Base-by-base conservation (phyloP, 2,113 vertebrate genomes). In the Amphiprion ocellaris region DNA sequence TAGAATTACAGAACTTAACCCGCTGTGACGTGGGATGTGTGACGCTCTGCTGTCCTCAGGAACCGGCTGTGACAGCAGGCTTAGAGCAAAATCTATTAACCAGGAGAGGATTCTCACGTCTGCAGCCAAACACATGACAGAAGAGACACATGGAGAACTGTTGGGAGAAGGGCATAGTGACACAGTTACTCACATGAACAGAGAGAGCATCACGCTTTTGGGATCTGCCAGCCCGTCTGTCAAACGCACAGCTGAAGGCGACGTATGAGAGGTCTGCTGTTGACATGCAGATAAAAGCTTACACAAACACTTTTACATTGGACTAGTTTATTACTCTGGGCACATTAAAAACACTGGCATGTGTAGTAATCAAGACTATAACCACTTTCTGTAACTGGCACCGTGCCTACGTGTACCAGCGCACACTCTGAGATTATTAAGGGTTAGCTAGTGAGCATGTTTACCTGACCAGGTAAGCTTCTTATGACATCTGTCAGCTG, bases 41-140 rank as follows among this genome's bases (percentile, higher is more conserved):
- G 69, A 83, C 69, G 53, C 21, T 21, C 39, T 65, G 52, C 56
- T n/a, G 16, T 59, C 49, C 49, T 68, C 11, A 30, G 28, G 15
- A 55, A 73, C 50, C n/a, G 50, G 52, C 70, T 65, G 74, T 60
- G 82, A 85, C 60, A 70, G 71, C 70, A 66, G 69, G 83, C 80
- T 91, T 87, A 89, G 47, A 68, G 65, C 60, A 81, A 81, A 84
- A 83, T 68, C 67, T 61, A 77, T 89, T 75, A 85, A 74, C 74
- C 46, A 44, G 55, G 69, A 90, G 77, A 79, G 21, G 77, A 79
- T 79, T 62, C 53, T 77, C 1, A 10, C 62, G 58, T 50, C 28
- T 62, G 44, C 53, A 69, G 77, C 66, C 70, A 72, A 83, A 86
- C 87, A 89, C 89, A 85, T 87, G 90, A 92, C 83, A 47, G 70